Base-by-base conservation (phyloP, 1,140 invertebrate genomes). In the Neoseiulus cucumeris region DNA sequence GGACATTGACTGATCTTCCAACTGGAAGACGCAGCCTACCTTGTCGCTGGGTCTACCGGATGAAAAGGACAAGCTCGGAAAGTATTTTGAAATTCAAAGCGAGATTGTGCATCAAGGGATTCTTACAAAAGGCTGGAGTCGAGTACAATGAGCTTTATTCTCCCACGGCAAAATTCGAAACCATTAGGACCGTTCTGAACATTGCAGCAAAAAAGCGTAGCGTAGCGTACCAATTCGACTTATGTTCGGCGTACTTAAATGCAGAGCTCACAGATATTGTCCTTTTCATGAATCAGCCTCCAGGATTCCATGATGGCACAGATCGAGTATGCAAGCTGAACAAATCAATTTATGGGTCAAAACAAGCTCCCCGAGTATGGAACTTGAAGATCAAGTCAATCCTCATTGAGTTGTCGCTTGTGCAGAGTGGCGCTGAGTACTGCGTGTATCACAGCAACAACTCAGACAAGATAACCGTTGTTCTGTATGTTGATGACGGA, bases 41-140 rank as follows among this genome's bases (percentile, higher is more conserved):
- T 6, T 47, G 45, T 14, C 4, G 28, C 4, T 47, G 45, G 45
- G 45, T 47, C 7, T 47, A 6, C 28, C 4, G 14, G 28, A 14
- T 14, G 7, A 47, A 47, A 14, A 4, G 28, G n/a, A n/a, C n/a
- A n/a, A n/a, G n/a, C n/a, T n/a, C n/a, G n/a, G n/a, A n/a, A n/a
- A n/a, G n/a, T n/a, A n/a, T n/a, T n/a, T n/a, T n/a, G n/a, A n/a
- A n/a, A n/a, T n/a, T n/a, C 7, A 6, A 4, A 4, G 28, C 28
- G n/a, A n/a, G n/a, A n/a, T n/a, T 17, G 75, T 78, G 0, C n/a
- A 71, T 70, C 6, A 72, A 72, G 70, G 77, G 75, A 2, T 77
- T 70, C 66, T 42, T 45, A 9, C 74, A 76, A 69, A 66, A 65
- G 29, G 20, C 70, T 7, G 75, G 75, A 6, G 67, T 75, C 7